Evolutionary conservation across 2,888 invertebrate genomes (phyloP).

Genomic region (Chrysina gloriosa): DNA sequence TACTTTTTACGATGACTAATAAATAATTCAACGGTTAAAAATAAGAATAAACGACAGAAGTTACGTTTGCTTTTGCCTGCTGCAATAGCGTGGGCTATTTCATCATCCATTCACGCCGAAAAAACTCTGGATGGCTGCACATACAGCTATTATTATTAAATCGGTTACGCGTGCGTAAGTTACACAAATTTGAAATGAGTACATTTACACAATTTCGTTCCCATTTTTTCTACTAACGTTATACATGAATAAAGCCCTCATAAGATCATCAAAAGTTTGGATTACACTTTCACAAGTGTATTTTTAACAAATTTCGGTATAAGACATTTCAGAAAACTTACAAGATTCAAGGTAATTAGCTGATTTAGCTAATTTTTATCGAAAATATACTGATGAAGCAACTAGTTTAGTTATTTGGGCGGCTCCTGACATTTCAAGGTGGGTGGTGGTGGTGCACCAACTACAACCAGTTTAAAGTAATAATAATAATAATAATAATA

Average conservation of each 20-base stretch:
- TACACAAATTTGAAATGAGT: constrained; percentile 10
- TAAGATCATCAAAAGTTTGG: not conserved
- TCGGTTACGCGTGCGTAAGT: not conserved
- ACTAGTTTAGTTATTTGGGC: too few relatives aligned
- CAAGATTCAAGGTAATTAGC: too few relatives aligned
- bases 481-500: too few relatives aligned
- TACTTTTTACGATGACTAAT: constrained; percentile 36
- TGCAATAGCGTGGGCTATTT: constrained; percentile 14
- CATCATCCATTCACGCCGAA: constrained; percentile 32
- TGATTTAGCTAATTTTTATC: too few relatives aligned
- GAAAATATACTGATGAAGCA: too few relatives aligned
- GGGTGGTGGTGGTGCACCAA: too few relatives aligned
- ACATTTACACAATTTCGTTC: constrained; percentile 8
- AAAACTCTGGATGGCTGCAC: constrained; percentile 31
- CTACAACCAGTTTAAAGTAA: too few relatives aligned
- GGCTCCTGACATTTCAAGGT: too few relatives aligned
- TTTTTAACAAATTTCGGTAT: not conserved
- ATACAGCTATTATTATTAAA: constrained; percentile 26
- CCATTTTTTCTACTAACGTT: not conserved
- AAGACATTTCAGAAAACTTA: too few relatives aligned
- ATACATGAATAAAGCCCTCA: not conserved
- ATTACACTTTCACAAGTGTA: not conserved
- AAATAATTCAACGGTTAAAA: constrained; percentile 29
- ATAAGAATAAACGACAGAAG: constrained; percentile 12
- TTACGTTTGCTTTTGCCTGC: constrained; percentile 23